Conservation (phyloP, 2,888 invertebrate genomes). For the Coelopa pilipes region DNA sequence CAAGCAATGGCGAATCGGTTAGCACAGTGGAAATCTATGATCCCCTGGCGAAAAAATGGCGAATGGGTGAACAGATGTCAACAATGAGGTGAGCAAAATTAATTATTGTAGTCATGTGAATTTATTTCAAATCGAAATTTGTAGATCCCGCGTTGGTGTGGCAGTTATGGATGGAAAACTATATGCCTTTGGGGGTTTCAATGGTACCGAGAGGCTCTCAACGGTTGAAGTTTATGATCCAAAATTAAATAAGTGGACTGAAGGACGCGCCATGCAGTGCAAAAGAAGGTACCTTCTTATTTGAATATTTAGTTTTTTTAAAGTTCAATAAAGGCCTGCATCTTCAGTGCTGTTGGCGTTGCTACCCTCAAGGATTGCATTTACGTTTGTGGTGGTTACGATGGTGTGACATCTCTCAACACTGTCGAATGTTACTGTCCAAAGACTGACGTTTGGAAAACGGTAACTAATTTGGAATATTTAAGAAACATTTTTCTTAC, state of each 20-base stretch:
- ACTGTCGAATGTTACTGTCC: conserved; percentile 85
- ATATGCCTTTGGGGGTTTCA: conserved; percentile 87
- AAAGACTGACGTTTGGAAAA: conserved; percentile 77
- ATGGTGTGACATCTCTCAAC: conserved; percentile 83
- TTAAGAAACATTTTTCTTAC: too few species aligned
- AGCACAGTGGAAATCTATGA: conserved; percentile 88
- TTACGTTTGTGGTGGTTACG: conserved; percentile 87
- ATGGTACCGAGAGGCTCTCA: conserved; percentile 82
- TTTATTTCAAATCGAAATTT: not conserved
- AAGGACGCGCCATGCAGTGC: conserved; percentile 82
- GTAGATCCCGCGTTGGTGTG: conserved; percentile 82
- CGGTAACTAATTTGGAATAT: conserved; percentile 67
- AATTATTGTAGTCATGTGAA: not conserved
- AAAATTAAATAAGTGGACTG: conserved; percentile 76
- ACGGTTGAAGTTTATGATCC: conserved; percentile 89
- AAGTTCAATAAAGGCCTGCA: not conserved
- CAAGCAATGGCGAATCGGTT: conserved; percentile 84
- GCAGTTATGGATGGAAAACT: conserved; percentile 82
- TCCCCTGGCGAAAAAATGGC: conserved; percentile 77
- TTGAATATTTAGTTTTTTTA: not conserved
- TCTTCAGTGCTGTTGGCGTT: conserved; percentile 79
- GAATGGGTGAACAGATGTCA: conserved; percentile 83
- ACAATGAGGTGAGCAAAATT: conserved; percentile 70
- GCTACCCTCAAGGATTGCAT: conserved; percentile 82
- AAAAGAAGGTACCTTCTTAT: conserved; percentile 73